Evolutionary conservation across 2,888 invertebrate species (phyloP).

Genomic region (Subacronicta megacephala): DNA sequence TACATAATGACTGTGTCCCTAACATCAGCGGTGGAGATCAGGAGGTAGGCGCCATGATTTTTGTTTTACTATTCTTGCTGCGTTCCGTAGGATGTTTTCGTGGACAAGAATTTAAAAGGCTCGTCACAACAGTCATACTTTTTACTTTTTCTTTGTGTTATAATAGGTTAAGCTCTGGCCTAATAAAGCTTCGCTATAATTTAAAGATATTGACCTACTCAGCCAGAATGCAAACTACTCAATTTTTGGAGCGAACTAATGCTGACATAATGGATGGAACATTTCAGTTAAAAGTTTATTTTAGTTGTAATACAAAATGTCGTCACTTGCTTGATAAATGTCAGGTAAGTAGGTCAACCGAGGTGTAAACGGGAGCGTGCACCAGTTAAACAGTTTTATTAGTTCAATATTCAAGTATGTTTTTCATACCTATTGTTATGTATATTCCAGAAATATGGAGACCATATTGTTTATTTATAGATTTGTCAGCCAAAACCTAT

Average conservation of each 20-base stretch:
- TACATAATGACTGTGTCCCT: slow-evolving; percentile 57
- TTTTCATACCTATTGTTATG: slow-evolving; percentile 28
- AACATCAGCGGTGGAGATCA: slow-evolving; percentile 50
- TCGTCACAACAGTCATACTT: slow-evolving; percentile 2
- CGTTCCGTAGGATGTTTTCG: slow-evolving; percentile 18
- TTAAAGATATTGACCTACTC: neutral
- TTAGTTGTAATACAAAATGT: slow-evolving; percentile 70
- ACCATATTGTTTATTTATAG: too few relatives aligned
- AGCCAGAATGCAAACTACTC: neutral
- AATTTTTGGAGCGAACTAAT: slow-evolving; percentile 20
- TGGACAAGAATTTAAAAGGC: slow-evolving; percentile 3
- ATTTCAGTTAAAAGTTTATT: slow-evolving; percentile 55
- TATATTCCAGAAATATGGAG: too few relatives aligned
- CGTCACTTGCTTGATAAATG: slow-evolving; percentile 73
- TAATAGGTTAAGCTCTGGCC: too few relatives aligned
- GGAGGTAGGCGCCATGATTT: slow-evolving; percentile 12
- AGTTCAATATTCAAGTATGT: slow-evolving; percentile 61
- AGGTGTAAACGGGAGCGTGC: slow-evolving; percentile 69
- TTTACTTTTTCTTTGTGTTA: too few relatives aligned
- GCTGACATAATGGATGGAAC: slow-evolving; percentile 27
- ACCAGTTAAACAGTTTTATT: slow-evolving; percentile 71
- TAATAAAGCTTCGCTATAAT: neutral
- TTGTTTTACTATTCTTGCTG: slow-evolving; percentile 34
- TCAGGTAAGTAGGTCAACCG: slow-evolving; percentile 75
- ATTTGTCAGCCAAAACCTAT: too few relatives aligned